Base-by-base conservation (phyloP, 2,113 vertebrate genomes). In the Saimiri boliviensis region DNA sequence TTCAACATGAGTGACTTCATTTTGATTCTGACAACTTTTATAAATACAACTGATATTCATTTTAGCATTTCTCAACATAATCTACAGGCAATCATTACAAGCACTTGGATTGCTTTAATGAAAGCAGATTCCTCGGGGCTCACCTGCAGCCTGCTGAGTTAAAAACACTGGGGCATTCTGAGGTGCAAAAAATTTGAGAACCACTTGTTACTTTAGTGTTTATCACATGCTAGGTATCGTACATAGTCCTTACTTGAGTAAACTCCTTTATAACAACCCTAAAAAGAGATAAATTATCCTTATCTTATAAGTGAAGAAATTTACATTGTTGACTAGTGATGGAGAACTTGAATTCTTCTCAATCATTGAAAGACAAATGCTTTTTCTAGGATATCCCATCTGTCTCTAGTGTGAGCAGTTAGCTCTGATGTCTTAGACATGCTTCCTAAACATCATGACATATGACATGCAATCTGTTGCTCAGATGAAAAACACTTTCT, bases 181-280 rank as follows among this genome's bases (percentile, higher is more conserved):
- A 58, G 19, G 6, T 70, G 27, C 5, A 40, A 66, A 52, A 23
- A 86, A 77, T 32, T 42, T 49, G 21, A 73, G 21, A 66, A 42
- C 17, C n/a, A 54, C 7, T 52, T 20, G 5, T 42, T 60, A 32
- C 63, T 16, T 35, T 30, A 25, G 8, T 63, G 5, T 42, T 60
- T 52, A 37, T 20, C 1, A 74, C 12, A 40, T 45, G 17, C 1
- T 8, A 63, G 27, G 0, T 2, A 23, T 10, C 40, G 13, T 9
- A 17, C 13, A 3, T 35, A 32, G 40, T 40, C 71, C 32, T 71
- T 66, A 47, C 17, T 85, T 17, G 5, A 35, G 23, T 63, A 54
- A 40, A 23, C 52, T 42, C 16, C 20, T 80, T 86, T 32, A 40
- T 52, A 81, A 45, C 14, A 56, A 63, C 4, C 9, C 20, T 27